Base-by-base conservation (phyloP, 2,113 vertebrate species). In the Phycodurus eques region DNA sequence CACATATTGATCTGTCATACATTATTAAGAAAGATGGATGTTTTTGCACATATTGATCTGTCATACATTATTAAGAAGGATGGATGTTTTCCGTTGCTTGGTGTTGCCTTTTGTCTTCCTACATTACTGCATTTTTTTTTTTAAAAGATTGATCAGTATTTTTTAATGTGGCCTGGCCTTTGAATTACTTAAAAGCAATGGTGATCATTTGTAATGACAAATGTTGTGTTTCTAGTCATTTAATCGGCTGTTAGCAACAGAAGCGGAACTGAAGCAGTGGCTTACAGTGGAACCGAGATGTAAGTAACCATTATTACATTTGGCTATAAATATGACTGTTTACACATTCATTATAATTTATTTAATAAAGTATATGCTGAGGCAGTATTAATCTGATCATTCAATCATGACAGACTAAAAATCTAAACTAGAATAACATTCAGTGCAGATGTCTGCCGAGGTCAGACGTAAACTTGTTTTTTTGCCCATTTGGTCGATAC, bases 221-320 rank as follows among this genome's bases (percentile, higher is more conserved):
- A 35, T 70, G 1, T 80, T 49, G 11, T 17, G 56, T 43, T 66
- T 1, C 8, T 49, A 93, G 92, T 76, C 85, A 10, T 66, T 85
- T 14, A 90, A 88, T 69, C 78, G 85, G 62, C 66, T 90, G 71
- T 81, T 83, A 12, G 87, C 88, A 57, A 80, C 92, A 69, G 82
- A 88, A 78, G 87, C 87, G 51, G 92, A 93, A 68, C 72, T 92
- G 59, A 88, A 91, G 33, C 85, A 89, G 69, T 93, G 90, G 91
- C 71, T 74, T 63, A 76, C 86, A 61, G 66, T 33, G 77, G 76
- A 92, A 75, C 91, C 92, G 0, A 79, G 90, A 77, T 72, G 93
- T 94, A 88, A 90, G 92, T 84, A 15, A 27, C 27, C 46, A 53
- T 2, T 64, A 44, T 17, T 64, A 68, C 43, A 62, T 62, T 47